Evolutionary conservation across 2,113 vertebrate genomes (phyloP).

Genomic region (Loxodonta africana): DNA sequence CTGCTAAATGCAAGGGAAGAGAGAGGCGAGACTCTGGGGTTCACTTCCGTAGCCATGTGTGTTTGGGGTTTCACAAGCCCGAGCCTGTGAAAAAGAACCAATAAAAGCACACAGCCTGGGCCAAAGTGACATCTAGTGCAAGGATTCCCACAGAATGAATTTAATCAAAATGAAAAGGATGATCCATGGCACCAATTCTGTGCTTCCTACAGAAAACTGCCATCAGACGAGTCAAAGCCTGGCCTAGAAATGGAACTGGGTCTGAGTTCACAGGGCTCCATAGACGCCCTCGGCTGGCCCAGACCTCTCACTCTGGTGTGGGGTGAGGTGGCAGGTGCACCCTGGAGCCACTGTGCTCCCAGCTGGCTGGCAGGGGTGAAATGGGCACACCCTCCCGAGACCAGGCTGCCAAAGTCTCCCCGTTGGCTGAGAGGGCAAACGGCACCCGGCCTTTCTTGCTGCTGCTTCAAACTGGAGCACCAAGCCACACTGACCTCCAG

Average conservation of each 20-base stretch:
- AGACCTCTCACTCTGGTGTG: fast-evolving
- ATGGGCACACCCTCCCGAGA: fast-evolving
- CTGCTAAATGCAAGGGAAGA: not conserved
- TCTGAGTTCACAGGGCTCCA: not conserved
- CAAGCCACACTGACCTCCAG: not conserved
- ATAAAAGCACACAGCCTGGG: not conserved
- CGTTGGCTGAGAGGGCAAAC: not conserved
- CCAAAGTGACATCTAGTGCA: not conserved
- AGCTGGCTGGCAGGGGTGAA: not conserved
- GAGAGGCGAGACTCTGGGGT: not conserved
- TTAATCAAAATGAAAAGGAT: not conserved
- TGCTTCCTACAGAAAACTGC: not conserved
- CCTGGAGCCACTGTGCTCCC: fast-evolving
- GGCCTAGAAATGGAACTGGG: fast-evolving
- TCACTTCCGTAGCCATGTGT: too few species aligned
- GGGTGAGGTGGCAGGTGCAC: not conserved
- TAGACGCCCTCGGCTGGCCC: not conserved
- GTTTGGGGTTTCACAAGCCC: not conserved
- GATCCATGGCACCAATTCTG: fast-evolving
- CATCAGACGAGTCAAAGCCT: not conserved
- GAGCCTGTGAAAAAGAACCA: not conserved
- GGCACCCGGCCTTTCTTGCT: not conserved
- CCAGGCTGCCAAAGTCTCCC: not conserved
- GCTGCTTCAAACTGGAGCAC: not conserved
- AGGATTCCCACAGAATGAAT: not conserved